A percentile compares a stretch with the other conserved stretches of the same genome.
Conservation (phyloP, 2,888 invertebrate genomes). For the Ophion obscuratus region DNA sequence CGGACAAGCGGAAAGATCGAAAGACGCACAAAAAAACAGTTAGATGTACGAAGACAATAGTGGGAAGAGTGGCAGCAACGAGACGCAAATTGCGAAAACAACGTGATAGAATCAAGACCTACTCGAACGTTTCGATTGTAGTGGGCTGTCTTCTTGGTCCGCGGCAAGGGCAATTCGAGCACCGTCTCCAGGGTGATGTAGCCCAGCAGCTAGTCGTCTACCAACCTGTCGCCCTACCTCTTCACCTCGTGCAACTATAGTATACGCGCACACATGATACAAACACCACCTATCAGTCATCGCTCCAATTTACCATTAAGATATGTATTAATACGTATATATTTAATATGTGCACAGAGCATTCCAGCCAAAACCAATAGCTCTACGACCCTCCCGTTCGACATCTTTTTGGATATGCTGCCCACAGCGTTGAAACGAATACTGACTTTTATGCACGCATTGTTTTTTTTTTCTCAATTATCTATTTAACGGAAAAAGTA, state of each 20-base stretch:
- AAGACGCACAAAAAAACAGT: constrained; percentile 53
- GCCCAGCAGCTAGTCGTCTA: constrained; percentile 85
- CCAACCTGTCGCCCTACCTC: constrained; percentile 84
- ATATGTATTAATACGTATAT: constrained; percentile 9
- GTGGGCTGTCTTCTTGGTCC: constrained; percentile 93
- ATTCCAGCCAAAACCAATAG: neutral
- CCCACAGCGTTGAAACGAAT: no score
- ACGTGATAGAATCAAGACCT: constrained; percentile 85
- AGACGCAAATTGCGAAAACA: constrained; percentile 55
- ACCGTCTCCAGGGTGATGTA: constrained; percentile 85
- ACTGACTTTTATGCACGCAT: no score
- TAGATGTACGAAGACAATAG: constrained; percentile 39
- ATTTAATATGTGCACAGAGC: neutral
- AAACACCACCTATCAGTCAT: constrained; percentile 63
- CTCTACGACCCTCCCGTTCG: neutral
- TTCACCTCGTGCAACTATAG: constrained; percentile 83
- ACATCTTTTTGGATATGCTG: no score
- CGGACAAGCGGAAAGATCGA: constrained; percentile 53
- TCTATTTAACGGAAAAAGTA: no score
- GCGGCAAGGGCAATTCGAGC: constrained; percentile 85
- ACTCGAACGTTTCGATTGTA: constrained; percentile 94
- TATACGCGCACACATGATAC: constrained; percentile 74
- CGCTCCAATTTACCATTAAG: constrained; percentile 60
- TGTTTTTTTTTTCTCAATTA: no score
- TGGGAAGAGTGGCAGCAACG: constrained; percentile 59